Evolutionary conservation across 2,797 vertebrate genomes (phyloP), one percentile per base, ranked within the genome.

Genomic region (Adelosebastes latens): DNA sequence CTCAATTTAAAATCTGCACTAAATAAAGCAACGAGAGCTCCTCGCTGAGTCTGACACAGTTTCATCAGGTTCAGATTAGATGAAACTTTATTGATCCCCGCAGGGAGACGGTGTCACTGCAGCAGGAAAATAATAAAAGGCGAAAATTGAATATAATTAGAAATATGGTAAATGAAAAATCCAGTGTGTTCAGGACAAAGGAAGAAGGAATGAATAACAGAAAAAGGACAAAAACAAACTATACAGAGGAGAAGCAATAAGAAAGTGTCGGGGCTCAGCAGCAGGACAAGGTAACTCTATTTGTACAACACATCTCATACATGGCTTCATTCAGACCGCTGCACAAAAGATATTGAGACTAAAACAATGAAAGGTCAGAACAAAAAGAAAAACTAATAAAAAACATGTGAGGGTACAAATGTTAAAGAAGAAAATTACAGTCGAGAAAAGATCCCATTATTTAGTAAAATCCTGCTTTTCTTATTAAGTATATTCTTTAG

Each of bases 71-170:
- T 82, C 83, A 78, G 56, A 89, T 87, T 75, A 89, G 77, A 93
- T 87, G 86, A 84, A 93, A 88, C 79, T 87, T 81, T 91, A 89
- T 88, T 89, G 91, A 91, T 93, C 80, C 80, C 91, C 69, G 58
- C 83, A 68, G 87, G 88, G 88, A 93, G 85, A 88, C 36, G 49
- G 73, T 85, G 84, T 88, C 84, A 80, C 80, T 58, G 81, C 80
- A 25, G 86, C 62, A 46, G 81, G 59, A 70, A 79, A 80, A 90
- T 83, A 88, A 87, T 64, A 82, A 92, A 84, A 84, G 79, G 71
- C 64, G 61, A 14, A 79, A 86, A 89, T 71, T 65, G 74, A 89
- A 87, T 88, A 90, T 86, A 89, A 90, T 91, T 90, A 89, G 82
- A 89, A 88, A 84, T 77, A 78, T 69, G 75, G 78, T 72, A 86